These are phyloP conservation scores for Notamacropus eugenii DNA, from an alignment of 2,797 vertebrate genomes.

Conservation along the genomic window DNA sequence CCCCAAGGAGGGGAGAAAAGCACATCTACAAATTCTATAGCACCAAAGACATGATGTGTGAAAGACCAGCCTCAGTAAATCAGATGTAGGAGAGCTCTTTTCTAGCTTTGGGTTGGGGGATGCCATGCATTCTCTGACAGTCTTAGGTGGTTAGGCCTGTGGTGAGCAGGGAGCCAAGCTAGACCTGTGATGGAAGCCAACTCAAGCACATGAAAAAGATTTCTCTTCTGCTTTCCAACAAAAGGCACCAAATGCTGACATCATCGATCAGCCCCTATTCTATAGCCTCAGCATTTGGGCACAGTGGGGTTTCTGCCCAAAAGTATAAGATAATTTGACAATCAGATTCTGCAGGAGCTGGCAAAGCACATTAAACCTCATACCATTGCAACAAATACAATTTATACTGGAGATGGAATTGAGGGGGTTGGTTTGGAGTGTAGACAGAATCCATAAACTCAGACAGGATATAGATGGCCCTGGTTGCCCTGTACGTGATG, in stretches of 20 bases:
- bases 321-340: not conserved
- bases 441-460: not conserved
- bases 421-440: not conserved
- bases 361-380: not conserved
- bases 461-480: rapidly evolving
- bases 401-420: not conserved
- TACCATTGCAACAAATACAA: rapidly evolving
- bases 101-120: not conserved
- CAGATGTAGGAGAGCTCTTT: not conserved
- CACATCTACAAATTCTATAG: no score
- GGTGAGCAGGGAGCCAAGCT: no score
- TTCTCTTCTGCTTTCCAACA: not conserved
- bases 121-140: not conserved
- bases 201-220: not conserved
- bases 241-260: not conserved
- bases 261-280: not conserved
- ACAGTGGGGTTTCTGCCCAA: not conserved
- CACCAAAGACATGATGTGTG: no score
- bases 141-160: not conserved
- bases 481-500: not conserved
- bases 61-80: no score
- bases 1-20: not conserved
- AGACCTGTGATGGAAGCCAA: not conserved
- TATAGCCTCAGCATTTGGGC: not conserved
- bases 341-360: not conserved